Evolutionary conservation across 2,888 invertebrate genomes (phyloP).

Genomic region (Rotaria magnacalcarata): DNA sequence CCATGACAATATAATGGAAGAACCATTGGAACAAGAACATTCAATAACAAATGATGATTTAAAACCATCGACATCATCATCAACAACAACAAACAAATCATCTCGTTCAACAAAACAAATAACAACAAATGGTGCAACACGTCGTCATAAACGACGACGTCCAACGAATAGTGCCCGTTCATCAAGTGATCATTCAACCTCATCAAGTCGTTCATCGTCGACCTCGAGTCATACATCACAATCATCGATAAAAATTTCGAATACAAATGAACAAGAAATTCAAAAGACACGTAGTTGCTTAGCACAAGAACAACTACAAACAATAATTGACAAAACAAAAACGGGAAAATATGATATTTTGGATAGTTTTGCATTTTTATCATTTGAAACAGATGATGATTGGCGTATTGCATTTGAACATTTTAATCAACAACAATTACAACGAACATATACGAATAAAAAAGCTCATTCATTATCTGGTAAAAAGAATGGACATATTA

Average conservation of each 20-base stretch:
- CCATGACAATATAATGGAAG: conserved; percentile 16
- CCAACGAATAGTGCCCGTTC: not conserved
- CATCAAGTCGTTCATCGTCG: conserved; percentile 10
- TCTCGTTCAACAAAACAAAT: conserved; percentile 1
- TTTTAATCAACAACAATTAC: conserved; percentile 15
- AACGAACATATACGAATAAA: not conserved
- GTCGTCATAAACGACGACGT: conserved; percentile 19
- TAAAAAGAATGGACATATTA: not conserved
- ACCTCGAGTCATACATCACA: not conserved
- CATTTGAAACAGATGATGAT: conserved; percentile 22
- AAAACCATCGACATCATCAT: not conserved
- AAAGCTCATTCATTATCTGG: not conserved
- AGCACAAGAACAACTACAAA: conserved; percentile 21
- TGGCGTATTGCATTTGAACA: conserved; percentile 2
- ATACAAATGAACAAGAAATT: not conserved
- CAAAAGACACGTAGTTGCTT: not conserved
- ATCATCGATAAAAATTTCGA: not conserved
- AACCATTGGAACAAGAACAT: conserved; percentile 22
- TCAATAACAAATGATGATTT: conserved; percentile 12
- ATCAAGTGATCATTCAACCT: conserved; percentile 6
- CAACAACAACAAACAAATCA: not conserved
- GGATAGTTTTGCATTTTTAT: conserved; percentile 27
- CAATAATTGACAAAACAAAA: not conserved
- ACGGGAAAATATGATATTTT: conserved; percentile 28
- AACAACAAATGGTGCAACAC: conserved; percentile 9